These are phyloP conservation scores for Tapirus terrestris DNA, from an alignment of 2,113 vertebrate genomes.

Conservation along the genomic window DNA sequence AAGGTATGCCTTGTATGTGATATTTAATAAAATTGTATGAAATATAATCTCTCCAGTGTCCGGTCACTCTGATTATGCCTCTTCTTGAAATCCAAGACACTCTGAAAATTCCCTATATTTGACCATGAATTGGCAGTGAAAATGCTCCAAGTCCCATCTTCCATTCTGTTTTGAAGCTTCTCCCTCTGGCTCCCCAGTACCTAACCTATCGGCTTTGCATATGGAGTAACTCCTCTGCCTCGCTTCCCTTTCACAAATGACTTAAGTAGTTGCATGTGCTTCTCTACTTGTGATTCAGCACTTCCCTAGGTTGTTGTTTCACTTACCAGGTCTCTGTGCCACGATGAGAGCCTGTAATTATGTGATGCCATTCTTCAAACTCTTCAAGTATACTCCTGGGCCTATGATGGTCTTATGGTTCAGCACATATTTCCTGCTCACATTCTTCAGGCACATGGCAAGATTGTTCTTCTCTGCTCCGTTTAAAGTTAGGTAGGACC, in stretches of 20 bases:
- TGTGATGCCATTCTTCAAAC: not conserved
- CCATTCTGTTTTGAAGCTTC: not conserved
- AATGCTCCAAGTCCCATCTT: not conserved
- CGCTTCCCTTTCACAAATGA: not conserved
- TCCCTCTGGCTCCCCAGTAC: not conserved
- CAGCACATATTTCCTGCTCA: not conserved
- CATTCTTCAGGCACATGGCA: not conserved
- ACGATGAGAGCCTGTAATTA: not conserved
- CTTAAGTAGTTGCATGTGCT: accelerated
- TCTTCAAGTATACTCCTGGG: not conserved
- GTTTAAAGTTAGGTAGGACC: not conserved
- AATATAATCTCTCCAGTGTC: not conserved
- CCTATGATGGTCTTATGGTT: not conserved
- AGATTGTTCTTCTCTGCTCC: not conserved
- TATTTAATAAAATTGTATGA: not conserved
- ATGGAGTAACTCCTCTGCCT: not conserved
- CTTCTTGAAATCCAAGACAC: not conserved
- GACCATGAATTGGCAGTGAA: not conserved
- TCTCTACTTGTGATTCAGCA: not conserved
- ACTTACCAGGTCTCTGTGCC: not conserved
- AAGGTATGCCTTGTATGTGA: not conserved
- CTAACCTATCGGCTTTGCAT: not conserved
- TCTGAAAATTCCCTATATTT: not conserved
- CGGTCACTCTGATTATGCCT: not conserved
- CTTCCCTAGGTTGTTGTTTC: not conserved